Conservation (phyloP, 2,888 invertebrate genomes). For the Nephrotoma guestfalica region DNA sequence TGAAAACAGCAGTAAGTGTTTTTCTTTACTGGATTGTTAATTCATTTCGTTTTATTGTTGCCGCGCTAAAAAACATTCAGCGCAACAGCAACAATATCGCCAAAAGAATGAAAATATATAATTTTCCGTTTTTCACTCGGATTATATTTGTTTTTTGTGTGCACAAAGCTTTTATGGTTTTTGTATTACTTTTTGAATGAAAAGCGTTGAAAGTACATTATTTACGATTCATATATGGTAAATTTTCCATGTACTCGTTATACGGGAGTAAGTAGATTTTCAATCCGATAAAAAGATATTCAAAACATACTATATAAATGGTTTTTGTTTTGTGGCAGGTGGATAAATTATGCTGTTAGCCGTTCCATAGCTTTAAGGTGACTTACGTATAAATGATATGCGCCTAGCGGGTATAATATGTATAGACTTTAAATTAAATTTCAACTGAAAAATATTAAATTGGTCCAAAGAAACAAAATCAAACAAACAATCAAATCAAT, state of each 20-base stretch:
- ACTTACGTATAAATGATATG: neutral
- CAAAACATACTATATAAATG: neutral
- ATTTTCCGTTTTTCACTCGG: neutral
- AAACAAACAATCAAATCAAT: neutral
- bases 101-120: neutral
- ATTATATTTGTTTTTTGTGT: neutral
- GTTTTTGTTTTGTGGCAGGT: neutral
- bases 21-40: neutral
- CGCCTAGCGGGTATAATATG: neutral
- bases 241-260: neutral
- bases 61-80: neutral
- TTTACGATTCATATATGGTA: neutral
- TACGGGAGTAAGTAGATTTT: neutral
- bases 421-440: neutral
- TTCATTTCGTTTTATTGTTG: neutral
- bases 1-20: neutral
- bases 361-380: neutral
- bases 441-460: neutral
- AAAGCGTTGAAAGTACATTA: neutral
- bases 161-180: neutral
- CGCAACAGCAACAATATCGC: neutral
- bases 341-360: neutral
- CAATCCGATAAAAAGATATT: neutral
- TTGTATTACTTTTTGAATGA: neutral
- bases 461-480: neutral